Evolutionary conservation across 2,888 invertebrate genomes (phyloP), one percentile per base, ranked within the genome.

Genomic region (Drosophila pseudotakahashii): DNA sequence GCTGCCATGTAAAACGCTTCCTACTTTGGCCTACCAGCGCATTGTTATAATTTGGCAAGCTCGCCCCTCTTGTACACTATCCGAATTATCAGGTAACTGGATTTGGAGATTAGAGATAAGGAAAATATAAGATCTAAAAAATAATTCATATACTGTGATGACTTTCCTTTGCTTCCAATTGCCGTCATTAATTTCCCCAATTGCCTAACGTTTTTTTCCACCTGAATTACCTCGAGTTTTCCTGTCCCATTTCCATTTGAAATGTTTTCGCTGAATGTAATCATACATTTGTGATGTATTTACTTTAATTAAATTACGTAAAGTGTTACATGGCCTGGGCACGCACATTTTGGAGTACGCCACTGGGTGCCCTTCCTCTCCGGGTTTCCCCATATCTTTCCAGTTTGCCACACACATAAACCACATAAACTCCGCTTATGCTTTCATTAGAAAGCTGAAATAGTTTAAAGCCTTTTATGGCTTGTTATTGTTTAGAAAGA

Each of bases 271-370:
- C 62, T 70, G 50, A 52, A 55, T 77, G 79, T 53, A 82, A 82
- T 77, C 76, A 50, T 70, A 68, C 55, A 57, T 51, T 75, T 70
- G 74, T 68, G 53, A 83, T 78, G 76, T 66, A 61, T 73, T 78
- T 83, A 75, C 53, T 67, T 82, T 83, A 81, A 82, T 80, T 81
- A 77, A 84, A 84, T 82, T 82, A 82, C 84, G 75, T 82, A 82
- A 82, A 75, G 70, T 75, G 81, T 81, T 82, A 77, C 83, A 80
- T 79, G 67, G 55, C 50, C 47, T 41, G 16, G 47, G 63, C 83
- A 81, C 77, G 79, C 81, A 81, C 76, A 81, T 73, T 54, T 42
- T 32, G 45, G 45, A 53, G 54, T 44, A 47, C 32, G 52, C 48
- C 36, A 26, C 7, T 26, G 52, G 9, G 36, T n/a, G 36, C 44